These are phyloP conservation scores for Nicator chloris DNA, from an alignment of 2,113 vertebrate genomes.

Conservation along the genomic window DNA sequence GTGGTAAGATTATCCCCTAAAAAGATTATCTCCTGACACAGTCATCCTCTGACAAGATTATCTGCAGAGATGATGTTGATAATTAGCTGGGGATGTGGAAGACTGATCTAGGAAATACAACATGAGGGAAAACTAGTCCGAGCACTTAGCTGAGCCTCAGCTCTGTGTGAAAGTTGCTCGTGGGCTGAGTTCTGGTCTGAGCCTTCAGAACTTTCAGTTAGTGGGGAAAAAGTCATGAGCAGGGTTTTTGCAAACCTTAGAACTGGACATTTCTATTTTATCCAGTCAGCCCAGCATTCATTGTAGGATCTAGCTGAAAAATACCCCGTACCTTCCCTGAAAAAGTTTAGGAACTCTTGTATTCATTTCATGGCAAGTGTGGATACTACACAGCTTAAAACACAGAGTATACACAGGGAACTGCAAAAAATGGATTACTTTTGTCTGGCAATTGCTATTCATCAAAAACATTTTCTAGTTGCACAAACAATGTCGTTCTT, in stretches of 20 bases:
- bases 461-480: background rate
- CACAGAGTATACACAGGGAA: background rate
- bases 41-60: constrained; percentile 42
- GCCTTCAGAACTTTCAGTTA: background rate
- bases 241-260: background rate
- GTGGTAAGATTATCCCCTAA: constrained; percentile 42
- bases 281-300: background rate
- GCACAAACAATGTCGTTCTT: background rate
- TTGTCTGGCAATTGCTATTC: background rate
- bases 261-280: background rate
- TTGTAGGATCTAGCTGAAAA: background rate
- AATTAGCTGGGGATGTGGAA: constrained; percentile 26
- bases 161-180: background rate
- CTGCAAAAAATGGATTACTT: background rate
- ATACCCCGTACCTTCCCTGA: background rate
- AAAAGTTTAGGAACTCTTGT: background rate
- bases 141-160: background rate
- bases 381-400: background rate
- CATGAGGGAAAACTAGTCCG: background rate
- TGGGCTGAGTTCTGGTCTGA: background rate
- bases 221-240: background rate
- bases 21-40: constrained; percentile 41
- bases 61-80: constrained; percentile 9
- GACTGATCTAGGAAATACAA: background rate
- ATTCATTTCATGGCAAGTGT: background rate